Percentiles rank a stretch among this genome's conserved stretches.
phyloP scores from a whole-genome alignment of 2,113 vertebrate species.

The Lethenteron camtschaticum region DNA sequence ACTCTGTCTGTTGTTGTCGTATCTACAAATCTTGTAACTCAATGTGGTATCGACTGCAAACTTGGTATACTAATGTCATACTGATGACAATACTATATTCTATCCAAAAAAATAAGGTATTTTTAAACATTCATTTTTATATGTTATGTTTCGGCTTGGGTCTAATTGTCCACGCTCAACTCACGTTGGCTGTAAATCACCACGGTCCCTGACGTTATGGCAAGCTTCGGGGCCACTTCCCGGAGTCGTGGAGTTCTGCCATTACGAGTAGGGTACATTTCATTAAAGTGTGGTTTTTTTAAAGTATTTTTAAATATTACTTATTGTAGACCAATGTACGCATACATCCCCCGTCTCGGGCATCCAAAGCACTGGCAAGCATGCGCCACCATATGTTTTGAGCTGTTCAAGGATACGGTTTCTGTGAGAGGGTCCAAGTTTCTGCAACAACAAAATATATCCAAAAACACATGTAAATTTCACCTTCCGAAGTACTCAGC shows the following conservation, averaged over 20 bases:
- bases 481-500: not conserved
- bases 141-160: no score
- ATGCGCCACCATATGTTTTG: not conserved
- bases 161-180: no score
- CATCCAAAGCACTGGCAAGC: not conserved
- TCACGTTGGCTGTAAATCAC: no score
- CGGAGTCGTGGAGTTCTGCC: not conserved
- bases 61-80: no score
- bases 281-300: not conserved
- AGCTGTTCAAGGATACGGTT: constrained; percentile 51
- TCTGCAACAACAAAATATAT: constrained; percentile 22
- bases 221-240: not conserved
- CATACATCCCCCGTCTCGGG: not conserved
- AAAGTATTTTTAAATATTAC: not conserved
- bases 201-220: no score
- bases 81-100: no score
- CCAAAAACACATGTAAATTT: not conserved
- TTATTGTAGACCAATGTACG: not conserved
- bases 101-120: no score
- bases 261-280: not conserved
- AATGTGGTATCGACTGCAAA: no score
- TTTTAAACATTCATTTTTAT: no score
- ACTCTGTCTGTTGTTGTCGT: no score
- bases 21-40: no score
- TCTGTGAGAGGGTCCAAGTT: constrained; percentile 84